These are phyloP conservation scores for Anolis apletophallus DNA, from an alignment of 2,797 vertebrate species.

Conservation along the genomic window DNA sequence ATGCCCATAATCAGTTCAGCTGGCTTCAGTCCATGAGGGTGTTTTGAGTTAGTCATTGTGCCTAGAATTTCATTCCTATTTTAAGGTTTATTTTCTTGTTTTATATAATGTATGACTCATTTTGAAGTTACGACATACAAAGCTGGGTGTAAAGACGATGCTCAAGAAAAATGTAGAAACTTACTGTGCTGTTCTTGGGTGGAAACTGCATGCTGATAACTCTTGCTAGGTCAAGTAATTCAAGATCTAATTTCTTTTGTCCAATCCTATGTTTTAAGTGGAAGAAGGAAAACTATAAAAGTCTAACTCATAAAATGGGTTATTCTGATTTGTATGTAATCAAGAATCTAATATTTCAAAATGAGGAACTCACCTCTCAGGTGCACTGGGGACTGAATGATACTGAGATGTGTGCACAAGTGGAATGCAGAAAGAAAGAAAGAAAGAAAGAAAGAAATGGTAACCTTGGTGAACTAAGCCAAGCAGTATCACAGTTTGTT, in stretches of 20 bases:
- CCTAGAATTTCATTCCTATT: too few species aligned
- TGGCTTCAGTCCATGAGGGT: too few species aligned
- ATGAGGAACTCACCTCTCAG: not conserved
- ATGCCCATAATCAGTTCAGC: too few species aligned
- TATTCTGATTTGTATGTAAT: constrained; percentile 13
- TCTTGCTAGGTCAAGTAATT: not conserved
- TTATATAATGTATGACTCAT: not conserved
- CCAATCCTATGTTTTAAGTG: constrained; percentile 9
- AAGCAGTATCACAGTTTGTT: not conserved
- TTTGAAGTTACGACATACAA: not conserved
- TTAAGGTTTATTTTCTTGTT: too few species aligned
- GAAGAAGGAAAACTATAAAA: constrained; percentile 1
- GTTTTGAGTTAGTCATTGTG: too few species aligned
- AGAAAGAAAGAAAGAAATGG: not conserved
- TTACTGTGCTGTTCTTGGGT: not conserved
- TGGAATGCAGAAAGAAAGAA: not conserved
- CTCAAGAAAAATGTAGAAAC: not conserved
- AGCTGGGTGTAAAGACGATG: not conserved
- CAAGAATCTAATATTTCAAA: not conserved
- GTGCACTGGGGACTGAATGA: not conserved
- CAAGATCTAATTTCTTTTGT: constrained; percentile 18
- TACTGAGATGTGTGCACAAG: not conserved
- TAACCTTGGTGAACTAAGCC: constrained; percentile 11
- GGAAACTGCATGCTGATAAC: fast-evolving
- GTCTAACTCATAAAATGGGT: not conserved